phyloP scores from a whole-genome alignment of 2,888 invertebrate genomes.

The Tolmerus cingulatus region DNA sequence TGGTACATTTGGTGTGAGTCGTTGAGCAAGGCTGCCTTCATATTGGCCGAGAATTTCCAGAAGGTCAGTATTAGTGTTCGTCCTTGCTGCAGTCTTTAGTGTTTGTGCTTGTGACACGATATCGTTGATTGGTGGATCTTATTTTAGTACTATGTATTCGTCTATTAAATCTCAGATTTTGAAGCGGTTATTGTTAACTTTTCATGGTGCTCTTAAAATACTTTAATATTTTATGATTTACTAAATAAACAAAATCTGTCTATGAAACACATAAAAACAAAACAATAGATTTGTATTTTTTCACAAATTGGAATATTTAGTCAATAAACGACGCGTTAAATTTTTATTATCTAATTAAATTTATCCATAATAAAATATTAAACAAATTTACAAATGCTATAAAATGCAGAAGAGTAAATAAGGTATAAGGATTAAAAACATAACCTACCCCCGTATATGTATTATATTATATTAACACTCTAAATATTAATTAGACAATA shows the following conservation, averaged over 20 bases:
- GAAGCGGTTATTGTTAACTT: neutral
- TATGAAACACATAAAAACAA: neutral
- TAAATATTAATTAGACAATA: too few relatives aligned
- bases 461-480: too few relatives aligned
- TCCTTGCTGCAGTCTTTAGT: neutral
- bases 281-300: too few relatives aligned
- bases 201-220: neutral
- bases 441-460: too few relatives aligned
- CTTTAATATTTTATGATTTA: neutral
- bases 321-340: neutral
- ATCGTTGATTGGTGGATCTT: neutral
- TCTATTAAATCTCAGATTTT: neutral
- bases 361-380: neutral
- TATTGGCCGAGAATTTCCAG: constrained; percentile 75
- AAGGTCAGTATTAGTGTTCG: constrained; percentile 59
- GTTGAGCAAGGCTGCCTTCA: constrained; percentile 71
- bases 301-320: too few relatives aligned
- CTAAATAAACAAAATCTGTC: neutral
- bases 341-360: neutral
- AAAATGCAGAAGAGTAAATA: too few relatives aligned
- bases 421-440: too few relatives aligned
- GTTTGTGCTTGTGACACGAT: neutral
- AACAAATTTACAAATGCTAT: too few relatives aligned
- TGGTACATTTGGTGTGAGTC: constrained; percentile 76
- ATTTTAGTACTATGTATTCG: neutral